Percentiles rank a stretch among this genome's conserved stretches.
Conservation (phyloP, 2,113 vertebrate species). For the Etheostoma cragini region DNA sequence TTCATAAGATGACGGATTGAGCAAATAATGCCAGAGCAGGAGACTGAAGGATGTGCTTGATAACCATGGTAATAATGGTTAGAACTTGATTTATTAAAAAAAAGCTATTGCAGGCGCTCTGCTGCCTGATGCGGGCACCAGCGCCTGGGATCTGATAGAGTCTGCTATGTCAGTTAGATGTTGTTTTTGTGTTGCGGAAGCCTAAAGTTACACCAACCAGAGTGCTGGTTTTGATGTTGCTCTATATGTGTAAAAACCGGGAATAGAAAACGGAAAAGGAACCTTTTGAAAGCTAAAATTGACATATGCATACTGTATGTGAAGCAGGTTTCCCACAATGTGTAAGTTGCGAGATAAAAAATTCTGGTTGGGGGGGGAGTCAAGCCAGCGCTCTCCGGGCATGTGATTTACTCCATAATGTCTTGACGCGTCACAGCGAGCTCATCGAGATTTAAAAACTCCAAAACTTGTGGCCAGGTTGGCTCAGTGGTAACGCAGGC, state of each 20-base stretch:
- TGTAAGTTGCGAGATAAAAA: conserved; percentile 14
- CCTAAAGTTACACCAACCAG: not conserved
- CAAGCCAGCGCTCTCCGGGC: not conserved
- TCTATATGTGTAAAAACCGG: not conserved
- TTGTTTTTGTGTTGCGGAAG: not conserved
- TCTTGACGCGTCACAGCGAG: too few relatives aligned
- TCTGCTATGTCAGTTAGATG: too few relatives aligned
- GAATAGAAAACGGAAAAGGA: not conserved
- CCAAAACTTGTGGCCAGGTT: too few relatives aligned
- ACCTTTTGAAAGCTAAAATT: not conserved
- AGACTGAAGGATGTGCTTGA: not conserved
- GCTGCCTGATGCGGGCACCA: too few relatives aligned
- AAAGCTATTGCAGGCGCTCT: too few relatives aligned
- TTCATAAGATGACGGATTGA: not conserved
- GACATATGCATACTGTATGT: not conserved
- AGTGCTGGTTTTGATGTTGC: not conserved
- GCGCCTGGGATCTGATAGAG: too few relatives aligned
- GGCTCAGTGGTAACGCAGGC: too few relatives aligned
- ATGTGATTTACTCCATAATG: not conserved
- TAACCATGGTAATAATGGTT: too few relatives aligned
- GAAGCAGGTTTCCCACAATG: not conserved
- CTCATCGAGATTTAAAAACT: too few relatives aligned
- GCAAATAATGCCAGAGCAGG: not conserved
- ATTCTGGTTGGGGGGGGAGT: not conserved
- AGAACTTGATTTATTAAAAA: too few relatives aligned